These are phyloP conservation scores for Galeopterus variegatus DNA, from an alignment of 2,113 vertebrate genomes.

Conservation along the genomic window DNA sequence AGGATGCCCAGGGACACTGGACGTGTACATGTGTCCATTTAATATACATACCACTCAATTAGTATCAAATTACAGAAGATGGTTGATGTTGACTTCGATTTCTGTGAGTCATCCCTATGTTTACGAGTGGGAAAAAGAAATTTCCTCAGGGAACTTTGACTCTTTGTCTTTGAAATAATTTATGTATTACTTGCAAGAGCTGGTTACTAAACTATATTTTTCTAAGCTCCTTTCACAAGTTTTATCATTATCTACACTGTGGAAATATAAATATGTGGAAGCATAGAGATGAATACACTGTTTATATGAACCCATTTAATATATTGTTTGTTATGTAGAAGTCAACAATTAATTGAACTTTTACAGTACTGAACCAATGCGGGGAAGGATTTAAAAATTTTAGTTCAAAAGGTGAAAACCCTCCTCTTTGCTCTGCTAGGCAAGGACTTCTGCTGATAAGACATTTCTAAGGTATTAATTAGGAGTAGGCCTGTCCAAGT, in stretches of 20 bases:
- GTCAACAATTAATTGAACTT: not conserved
- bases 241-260: slow-evolving; percentile 13
- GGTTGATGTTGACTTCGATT: not conserved
- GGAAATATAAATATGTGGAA: slow-evolving; percentile 31
- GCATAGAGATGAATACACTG: not conserved
- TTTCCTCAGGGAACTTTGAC: not conserved
- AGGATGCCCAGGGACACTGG: not conserved
- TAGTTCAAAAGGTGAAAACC: slow-evolving; percentile 53
- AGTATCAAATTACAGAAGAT: not conserved
- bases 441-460: slow-evolving; percentile 52
- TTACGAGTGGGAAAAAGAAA: not conserved
- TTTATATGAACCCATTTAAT: not conserved
- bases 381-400: slow-evolving; percentile 9
- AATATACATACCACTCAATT: not conserved
- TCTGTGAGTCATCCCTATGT: not conserved
- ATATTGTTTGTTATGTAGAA: not conserved
- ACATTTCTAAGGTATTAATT: slow-evolving; percentile 64
- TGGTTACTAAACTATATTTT: slow-evolving; percentile 9
- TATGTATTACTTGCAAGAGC: not conserved
- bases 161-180: slow-evolving; percentile 57
- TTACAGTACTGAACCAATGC: not conserved
- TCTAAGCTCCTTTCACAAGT: slow-evolving; percentile 1
- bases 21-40: not conserved
- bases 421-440: not conserved
- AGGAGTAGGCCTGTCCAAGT: slow-evolving; percentile 8